Conservation (phyloP, 2,888 invertebrate genomes). For the Drosophila lutescens region DNA sequence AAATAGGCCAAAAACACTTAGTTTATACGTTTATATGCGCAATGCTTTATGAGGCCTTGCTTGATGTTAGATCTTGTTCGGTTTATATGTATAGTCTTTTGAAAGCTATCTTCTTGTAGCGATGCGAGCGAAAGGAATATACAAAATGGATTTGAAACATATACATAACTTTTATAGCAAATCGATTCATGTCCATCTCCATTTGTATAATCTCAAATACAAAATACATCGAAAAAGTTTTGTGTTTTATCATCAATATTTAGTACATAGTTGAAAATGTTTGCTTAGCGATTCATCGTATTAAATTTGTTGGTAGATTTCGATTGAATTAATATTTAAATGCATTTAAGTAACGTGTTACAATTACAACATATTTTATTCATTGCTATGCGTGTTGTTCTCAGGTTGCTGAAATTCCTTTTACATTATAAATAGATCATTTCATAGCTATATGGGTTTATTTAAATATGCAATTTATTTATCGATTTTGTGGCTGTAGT, state of each 20-base stretch:
- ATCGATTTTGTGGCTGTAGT: conserved; percentile 49
- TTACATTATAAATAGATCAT: conserved; percentile 49
- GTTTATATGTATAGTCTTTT: conserved; percentile 62
- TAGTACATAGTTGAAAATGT: conserved; percentile 52
- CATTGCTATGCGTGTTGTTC: conserved; percentile 13
- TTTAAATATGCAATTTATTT: conserved; percentile 47
- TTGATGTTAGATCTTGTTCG: conserved; percentile 39
- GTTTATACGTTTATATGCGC: conserved; percentile 15
- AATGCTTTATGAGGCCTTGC: conserved; percentile 5
- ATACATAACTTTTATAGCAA: conserved; percentile 62
- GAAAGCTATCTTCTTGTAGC: conserved; percentile 55
- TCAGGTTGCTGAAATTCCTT: conserved; percentile 58
- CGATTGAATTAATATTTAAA: conserved; percentile 69
- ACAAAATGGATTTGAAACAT: conserved; percentile 60
- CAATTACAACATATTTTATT: conserved; percentile 60
- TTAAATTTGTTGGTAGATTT: conserved; percentile 36
- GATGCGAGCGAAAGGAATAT: conserved; percentile 64
- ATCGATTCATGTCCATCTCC: conserved; percentile 32
- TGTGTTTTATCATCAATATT: conserved; percentile 48
- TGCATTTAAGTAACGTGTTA: conserved; percentile 78
- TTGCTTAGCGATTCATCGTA: conserved; percentile 43
- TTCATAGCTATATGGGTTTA: conserved; percentile 62
- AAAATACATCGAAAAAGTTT: conserved; percentile 74
- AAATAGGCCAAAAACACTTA: conserved; percentile 51
- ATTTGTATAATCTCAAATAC: conserved; percentile 70